Conservation (phyloP, 2,888 invertebrate species). For the Chrysomela aeneicollis region DNA sequence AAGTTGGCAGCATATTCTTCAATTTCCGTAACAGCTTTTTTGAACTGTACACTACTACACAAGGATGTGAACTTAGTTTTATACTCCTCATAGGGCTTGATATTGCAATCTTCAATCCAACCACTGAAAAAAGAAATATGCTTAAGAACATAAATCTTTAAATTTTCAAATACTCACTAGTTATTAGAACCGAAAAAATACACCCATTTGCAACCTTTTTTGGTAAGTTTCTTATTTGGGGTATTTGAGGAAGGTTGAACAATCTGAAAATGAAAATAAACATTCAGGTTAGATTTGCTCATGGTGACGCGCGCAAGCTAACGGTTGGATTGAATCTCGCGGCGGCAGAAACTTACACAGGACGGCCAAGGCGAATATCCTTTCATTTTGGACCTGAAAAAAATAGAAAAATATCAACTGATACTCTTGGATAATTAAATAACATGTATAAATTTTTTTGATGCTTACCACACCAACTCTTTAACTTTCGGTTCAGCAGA, state of each 20-base stretch:
- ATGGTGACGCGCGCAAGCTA: slow-evolving; percentile 46
- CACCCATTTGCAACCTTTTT: slow-evolving; percentile 85
- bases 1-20: slow-evolving; percentile 80
- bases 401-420: slow-evolving; percentile 49
- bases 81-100: slow-evolving; percentile 82
- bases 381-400: slow-evolving; percentile 96
- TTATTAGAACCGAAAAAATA: slow-evolving; percentile 96
- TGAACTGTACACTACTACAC: slow-evolving; percentile 78
- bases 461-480: slow-evolving; percentile 74
- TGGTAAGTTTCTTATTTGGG: slow-evolving; percentile 72
- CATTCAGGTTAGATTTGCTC: slow-evolving; percentile 39
- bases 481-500: slow-evolving; percentile 70
- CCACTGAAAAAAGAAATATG: slow-evolving; percentile 67
- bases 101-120: slow-evolving; percentile 86
- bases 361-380: slow-evolving; percentile 97
- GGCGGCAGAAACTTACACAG: slow-evolving; percentile 76
- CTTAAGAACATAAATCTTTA: slow-evolving; percentile 13
- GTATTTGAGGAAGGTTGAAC: slow-evolving; percentile 81
- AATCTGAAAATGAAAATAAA: slow-evolving; percentile 68
- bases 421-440: slow-evolving; percentile 41
- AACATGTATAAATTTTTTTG: slow-evolving; percentile 35
- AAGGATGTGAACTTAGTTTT: slow-evolving; percentile 73
- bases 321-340: slow-evolving; percentile 58
- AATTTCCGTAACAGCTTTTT: slow-evolving; percentile 81
- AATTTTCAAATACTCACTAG: slow-evolving; percentile 75